Evolutionary conservation across 2,113 vertebrate genomes (phyloP).

Genomic region (Circaetus cinerascens): DNA sequence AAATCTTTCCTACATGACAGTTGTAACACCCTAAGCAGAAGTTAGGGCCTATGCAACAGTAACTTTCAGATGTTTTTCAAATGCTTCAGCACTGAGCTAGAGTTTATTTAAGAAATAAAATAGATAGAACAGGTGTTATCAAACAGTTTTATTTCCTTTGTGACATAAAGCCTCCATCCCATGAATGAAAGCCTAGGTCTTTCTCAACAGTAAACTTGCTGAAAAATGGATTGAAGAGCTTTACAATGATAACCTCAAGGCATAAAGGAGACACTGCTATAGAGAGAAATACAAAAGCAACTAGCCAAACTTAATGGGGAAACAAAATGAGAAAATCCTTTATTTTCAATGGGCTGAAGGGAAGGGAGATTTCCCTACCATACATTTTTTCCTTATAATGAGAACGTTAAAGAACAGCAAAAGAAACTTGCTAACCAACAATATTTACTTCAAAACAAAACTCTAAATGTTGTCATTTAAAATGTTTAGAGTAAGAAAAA

Average conservation of each 20-base stretch:
- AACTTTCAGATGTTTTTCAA: slow-evolving; percentile 31
- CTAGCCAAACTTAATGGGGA: not conserved
- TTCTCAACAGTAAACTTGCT: slow-evolving; percentile 22
- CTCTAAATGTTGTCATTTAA: not conserved
- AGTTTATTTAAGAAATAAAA: slow-evolving; percentile 67
- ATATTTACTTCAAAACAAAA: not conserved
- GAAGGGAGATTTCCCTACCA: not conserved
- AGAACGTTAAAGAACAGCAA: not conserved
- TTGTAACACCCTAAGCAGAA: not conserved
- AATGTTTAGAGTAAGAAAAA: not conserved
- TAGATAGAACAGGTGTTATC: slow-evolving; percentile 15
- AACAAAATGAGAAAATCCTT: not conserved
- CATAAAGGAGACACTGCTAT: not conserved
- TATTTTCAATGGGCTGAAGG: not conserved
- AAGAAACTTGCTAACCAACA: not conserved
- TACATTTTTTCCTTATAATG: not conserved
- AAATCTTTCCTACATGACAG: not conserved
- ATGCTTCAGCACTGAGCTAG: not conserved
- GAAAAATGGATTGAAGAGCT: not conserved
- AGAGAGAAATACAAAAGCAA: not conserved
- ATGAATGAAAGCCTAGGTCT: slow-evolving; percentile 28
- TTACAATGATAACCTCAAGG: not conserved
- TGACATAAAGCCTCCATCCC: slow-evolving; percentile 28
- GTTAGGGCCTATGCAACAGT: not conserved
- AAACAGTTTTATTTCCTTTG: slow-evolving; percentile 48